Percentiles rank a stretch among this genome's conserved stretches.
phyloP scores from a whole-genome alignment of 2,888 invertebrate species.

The Thymelicus sylvestris region DNA sequence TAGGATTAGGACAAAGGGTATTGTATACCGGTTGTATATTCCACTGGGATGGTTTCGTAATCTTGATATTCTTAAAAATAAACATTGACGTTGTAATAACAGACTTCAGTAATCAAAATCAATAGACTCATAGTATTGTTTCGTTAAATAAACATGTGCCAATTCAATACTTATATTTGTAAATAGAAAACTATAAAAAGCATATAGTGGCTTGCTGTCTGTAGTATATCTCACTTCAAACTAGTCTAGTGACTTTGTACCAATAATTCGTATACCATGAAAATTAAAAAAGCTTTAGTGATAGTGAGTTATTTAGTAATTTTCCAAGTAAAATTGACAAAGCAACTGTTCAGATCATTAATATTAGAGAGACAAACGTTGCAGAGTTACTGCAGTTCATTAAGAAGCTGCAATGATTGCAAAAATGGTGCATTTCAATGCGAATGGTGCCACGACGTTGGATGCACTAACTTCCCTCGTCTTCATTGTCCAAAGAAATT shows the following conservation, averaged over 20 bases:
- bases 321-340: background rate
- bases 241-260: background rate
- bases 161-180: constrained; percentile 28
- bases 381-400: constrained; percentile 41
- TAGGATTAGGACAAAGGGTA: no score
- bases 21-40: no score
- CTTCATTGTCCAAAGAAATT: constrained; percentile 51
- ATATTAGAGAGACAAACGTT: constrained; percentile 33
- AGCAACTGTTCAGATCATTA: constrained; percentile 24
- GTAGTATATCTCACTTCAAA: constrained; percentile 5
- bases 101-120: constrained; percentile 5
- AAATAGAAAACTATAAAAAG: constrained; percentile 20
- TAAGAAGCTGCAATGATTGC: constrained; percentile 49
- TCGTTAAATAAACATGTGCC: constrained; percentile 7
- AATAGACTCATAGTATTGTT: constrained; percentile 19
- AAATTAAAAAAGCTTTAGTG: background rate
- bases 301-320: background rate
- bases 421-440: constrained; percentile 47
- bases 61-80: background rate
- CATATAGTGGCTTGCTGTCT: constrained; percentile 17
- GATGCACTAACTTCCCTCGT: constrained; percentile 50
- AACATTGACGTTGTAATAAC: background rate
- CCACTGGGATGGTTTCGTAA: no score
- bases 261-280: background rate
- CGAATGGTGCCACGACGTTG: constrained; percentile 52